phyloP scores from a whole-genome alignment of 2,888 invertebrate genomes.

The Plagodis pulveraria region DNA sequence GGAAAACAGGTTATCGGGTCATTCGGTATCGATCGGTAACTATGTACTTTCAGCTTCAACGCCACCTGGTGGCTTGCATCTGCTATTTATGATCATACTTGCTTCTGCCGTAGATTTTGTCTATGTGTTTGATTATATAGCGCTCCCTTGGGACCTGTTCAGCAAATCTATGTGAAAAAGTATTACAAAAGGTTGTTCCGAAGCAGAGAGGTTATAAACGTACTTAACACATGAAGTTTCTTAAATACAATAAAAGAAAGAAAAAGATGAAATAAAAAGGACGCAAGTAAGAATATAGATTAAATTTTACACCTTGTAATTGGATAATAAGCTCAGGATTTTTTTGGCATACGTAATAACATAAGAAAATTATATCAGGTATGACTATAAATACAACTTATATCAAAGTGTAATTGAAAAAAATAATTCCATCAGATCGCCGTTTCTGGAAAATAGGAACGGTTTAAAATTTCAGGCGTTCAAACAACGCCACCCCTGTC shows the following conservation, averaged over 20 bases:
- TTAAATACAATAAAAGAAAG: too few species aligned
- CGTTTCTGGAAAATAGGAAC: conserved; percentile 10
- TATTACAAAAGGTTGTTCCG: too few species aligned
- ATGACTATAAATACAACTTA: background rate
- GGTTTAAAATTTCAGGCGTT: conserved; percentile 20
- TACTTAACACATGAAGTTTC: too few species aligned
- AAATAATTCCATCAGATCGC: background rate
- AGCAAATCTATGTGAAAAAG: too few species aligned
- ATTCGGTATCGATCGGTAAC: conserved; percentile 42
- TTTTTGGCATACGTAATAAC: background rate
- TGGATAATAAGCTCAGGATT: background rate
- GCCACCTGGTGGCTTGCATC: conserved; percentile 29
- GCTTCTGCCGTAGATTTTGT: too few species aligned
- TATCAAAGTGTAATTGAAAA: background rate
- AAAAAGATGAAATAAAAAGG: too few species aligned
- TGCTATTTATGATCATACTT: conserved; percentile 1
- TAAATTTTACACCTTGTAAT: too few species aligned
- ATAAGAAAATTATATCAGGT: too few species aligned
- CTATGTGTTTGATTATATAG: too few species aligned
- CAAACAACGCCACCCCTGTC: conserved; percentile 20
- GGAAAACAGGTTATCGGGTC: conserved; percentile 50
- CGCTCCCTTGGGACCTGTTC: too few species aligned
- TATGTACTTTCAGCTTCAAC: conserved; percentile 23
- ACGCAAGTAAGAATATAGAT: too few species aligned
- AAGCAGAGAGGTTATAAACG: too few species aligned